Conservation (phyloP, 2,113 vertebrate species). For the Sitta europaea region DNA sequence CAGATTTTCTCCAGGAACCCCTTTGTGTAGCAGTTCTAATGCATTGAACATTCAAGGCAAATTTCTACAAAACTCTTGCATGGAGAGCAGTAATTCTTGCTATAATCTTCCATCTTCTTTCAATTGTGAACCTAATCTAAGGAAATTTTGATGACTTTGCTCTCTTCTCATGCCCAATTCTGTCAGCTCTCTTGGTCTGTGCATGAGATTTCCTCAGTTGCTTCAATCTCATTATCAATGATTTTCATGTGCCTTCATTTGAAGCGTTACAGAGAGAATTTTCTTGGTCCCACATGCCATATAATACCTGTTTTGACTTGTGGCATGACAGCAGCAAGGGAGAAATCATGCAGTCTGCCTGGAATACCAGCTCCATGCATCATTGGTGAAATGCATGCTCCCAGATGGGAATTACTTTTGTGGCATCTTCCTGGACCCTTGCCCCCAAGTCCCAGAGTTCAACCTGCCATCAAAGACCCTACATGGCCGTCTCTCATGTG, state of each 20-base stretch:
- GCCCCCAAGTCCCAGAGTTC: neutral
- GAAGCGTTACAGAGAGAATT: neutral
- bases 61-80: neutral
- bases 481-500: neutral
- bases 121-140: neutral
- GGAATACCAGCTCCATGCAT: neutral
- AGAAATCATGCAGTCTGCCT: neutral
- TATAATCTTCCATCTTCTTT: neutral
- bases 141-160: neutral
- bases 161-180: neutral
- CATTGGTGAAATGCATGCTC: neutral
- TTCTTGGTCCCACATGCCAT: neutral
- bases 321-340: neutral
- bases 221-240: neutral
- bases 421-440: neutral
- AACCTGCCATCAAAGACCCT: neutral
- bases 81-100: neutral
- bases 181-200: neutral
- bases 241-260: neutral
- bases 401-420: neutral
- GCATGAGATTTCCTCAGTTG: neutral
- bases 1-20: neutral
- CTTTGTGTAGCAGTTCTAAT: neutral
- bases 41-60: neutral
- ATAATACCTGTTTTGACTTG: neutral